Evolutionary conservation across 1,140 invertebrate genomes (phyloP), one percentile per base, ranked within the genome.

Genomic region (Atta colombica): DNA sequence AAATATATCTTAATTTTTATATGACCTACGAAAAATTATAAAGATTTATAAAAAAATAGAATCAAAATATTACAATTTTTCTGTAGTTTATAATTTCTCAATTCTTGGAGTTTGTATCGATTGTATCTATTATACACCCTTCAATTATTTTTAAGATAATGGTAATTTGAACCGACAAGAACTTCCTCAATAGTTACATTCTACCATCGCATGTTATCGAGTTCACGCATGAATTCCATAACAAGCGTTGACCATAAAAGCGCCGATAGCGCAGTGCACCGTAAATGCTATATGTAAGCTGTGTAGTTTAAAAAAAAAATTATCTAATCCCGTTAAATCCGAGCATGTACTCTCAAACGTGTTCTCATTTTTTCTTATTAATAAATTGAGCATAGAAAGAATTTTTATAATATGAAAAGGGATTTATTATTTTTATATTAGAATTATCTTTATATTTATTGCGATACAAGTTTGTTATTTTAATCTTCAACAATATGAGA

Each of bases 271-370:
- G 16, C 65, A 12, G n/a, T 58, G 25, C 69, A 35, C 39, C 69
- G 39, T 84, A 74, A 84, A 49, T 35, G 31, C 5, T 58, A 10
- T 45, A 78, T 18, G 18, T 51, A 63, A 31, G 18, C 16, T 53
- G 28, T 80, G n/a, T 4, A 71, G 21, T 21, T 69, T 14, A 31
- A 31, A 31, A 31, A 81, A 51, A 69, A 55, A 81, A 71, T 81
- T 51, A 69, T 71, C 18, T 53, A 31, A 85, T 89, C 74, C 88
- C 88, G 88, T 89, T 89, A 89, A 88, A 85, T 25, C 35, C 35
- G n/a, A 71, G 61, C 18, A 66, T 58, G 61, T 85, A 77, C 16
- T 39, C 72, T 25, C 58, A n/a, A 65, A 39, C 35, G 16, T 25
- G 61, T 68, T 81, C 68, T 39, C 35, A 77, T 88, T 74, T 35